Evolutionary conservation across 2,888 invertebrate genomes (phyloP).

Genomic region (Macroteleia sp.): DNA sequence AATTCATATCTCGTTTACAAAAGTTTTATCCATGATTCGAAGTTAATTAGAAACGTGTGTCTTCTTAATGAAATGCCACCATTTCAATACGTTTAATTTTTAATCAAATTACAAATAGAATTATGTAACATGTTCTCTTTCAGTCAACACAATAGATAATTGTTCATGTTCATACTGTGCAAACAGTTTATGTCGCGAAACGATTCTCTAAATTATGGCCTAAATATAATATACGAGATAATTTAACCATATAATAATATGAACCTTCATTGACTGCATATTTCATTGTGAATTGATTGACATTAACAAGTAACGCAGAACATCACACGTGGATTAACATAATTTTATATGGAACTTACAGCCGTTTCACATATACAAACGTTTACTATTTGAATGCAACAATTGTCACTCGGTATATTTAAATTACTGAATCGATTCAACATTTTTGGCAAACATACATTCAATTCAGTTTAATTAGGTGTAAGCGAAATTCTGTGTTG

Average conservation of each 20-base stretch:
- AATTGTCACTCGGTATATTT: neutral
- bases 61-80: no score
- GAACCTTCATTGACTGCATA: constrained; percentile 47
- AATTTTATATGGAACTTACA: constrained; percentile 39
- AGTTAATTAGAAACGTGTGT: no score
- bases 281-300: constrained; percentile 47
- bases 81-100: no score
- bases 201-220: constrained; percentile 28
- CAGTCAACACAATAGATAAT: constrained; percentile 5
- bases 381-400: neutral
- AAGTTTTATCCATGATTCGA: no score
- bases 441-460: no score
- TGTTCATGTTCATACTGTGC: constrained; percentile 9
- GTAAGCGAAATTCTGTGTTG: no score
- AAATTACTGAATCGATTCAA: neutral
- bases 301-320: constrained; percentile 22
- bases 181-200: constrained; percentile 28
- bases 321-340: constrained; percentile 41
- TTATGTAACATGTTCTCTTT: no score
- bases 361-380: constrained; percentile 1
- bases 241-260: constrained; percentile 28
- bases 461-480: no score
- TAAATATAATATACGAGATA: constrained; percentile 24
- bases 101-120: no score
- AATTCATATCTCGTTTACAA: no score